These are phyloP conservation scores for Neoitamus cyanurus DNA, from an alignment of 2,888 invertebrate genomes.

Conservation along the genomic window DNA sequence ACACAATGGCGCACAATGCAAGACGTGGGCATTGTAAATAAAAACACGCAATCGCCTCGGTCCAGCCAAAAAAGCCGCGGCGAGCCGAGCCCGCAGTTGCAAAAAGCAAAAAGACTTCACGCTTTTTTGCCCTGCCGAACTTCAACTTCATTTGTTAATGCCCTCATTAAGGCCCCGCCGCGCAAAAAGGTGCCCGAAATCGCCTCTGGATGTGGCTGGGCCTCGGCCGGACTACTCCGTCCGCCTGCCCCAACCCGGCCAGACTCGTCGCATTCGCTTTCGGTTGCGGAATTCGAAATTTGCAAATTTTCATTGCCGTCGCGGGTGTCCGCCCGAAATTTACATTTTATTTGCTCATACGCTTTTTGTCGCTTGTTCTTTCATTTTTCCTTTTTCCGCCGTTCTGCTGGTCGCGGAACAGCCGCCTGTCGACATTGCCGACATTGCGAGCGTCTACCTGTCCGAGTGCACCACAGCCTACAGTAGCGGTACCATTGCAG, in stretches of 20 bases:
- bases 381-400: neutral
- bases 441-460: neutral
- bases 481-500: neutral
- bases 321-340: constrained; percentile 43
- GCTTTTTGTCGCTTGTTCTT: neutral
- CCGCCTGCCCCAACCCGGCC: neutral
- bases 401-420: neutral
- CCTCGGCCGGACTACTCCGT: neutral
- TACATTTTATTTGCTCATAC: constrained; percentile 3
- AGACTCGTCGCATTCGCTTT: constrained; percentile 16
- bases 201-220: neutral
- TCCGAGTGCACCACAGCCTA: neutral
- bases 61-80: neutral
- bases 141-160: constrained; percentile 38
- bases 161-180: constrained; percentile 33
- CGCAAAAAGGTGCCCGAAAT: constrained; percentile 10
- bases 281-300: constrained; percentile 41
- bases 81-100: neutral
- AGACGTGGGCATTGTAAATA: constrained; percentile 5
- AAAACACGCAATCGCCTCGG: constrained; percentile 2
- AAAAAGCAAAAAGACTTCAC: constrained; percentile 19
- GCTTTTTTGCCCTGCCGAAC: constrained; percentile 29
- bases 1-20: neutral
- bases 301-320: constrained; percentile 41
- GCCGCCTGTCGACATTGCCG: neutral